Evolutionary conservation across 1,140 invertebrate species (phyloP), one percentile per base, ranked within the genome.

Genomic region (Drosophila ohnishii): DNA sequence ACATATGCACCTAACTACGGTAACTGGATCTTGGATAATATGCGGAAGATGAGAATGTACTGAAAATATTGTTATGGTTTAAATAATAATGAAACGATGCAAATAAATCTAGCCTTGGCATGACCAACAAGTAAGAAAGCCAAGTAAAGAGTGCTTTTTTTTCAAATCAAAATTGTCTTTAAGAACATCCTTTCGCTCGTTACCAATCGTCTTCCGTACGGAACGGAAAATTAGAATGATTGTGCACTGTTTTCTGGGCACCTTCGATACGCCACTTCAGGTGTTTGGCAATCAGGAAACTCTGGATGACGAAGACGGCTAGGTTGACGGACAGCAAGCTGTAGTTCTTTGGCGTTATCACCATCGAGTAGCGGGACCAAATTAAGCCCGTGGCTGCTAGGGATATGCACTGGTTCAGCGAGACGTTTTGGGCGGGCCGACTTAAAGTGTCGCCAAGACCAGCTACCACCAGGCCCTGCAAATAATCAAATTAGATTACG

Each of bases 291-390:
- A 80, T 6, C 7, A 88, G 39, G 42, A 48, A 87, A 0, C 44
- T 44, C 22, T 87, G 83, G 1, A 81, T 80, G 2, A 67, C 0
- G 2, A 71, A 60, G 7, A 87, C 73, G 8, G 75, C 76, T 2
- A 87, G 0, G 37, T 87, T 87, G 6, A 80, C 84, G 0, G 73
- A 45, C 3, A 83, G 25, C 10, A 83, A 44, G 16, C 40, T 88
- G 19, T 83, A 88, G 35, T 87, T 87, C n/a, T 70, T 88, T 4
- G 84, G 84, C 22, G 28, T 78, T 13, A 87, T 88, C 0, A 87
- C 84, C 37, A 83, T 11, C 3, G 84, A 87, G 34, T 75, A 87
- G 1, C 84, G 76, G 4, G 70, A 72, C 84, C 84, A 87, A 50
- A 87, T 62, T 13, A 87, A 9, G 0, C 79, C 73, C 2, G 84